Percentiles rank a stretch among this genome's conserved stretches.
Evolutionary conservation across 2,113 vertebrate genomes (phyloP).

Genomic region (Gnathonemus echidnorhynchus): DNA sequence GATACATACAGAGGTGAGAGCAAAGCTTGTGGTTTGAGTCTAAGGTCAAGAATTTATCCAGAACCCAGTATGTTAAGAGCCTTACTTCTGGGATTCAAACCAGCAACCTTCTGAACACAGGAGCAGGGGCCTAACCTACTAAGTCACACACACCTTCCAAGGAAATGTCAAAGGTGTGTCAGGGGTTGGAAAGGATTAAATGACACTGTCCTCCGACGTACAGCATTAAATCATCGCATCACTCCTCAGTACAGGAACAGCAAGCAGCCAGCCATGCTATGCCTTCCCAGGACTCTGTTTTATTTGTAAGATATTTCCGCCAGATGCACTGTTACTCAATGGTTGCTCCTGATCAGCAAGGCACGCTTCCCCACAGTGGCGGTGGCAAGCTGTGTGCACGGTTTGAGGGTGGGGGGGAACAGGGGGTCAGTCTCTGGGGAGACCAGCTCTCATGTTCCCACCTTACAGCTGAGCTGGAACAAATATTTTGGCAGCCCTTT

Average conservation of each 20-base stretch:
- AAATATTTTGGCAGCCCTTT: not conserved
- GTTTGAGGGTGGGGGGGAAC: not conserved
- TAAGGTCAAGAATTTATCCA: not conserved
- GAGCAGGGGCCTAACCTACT: not conserved
- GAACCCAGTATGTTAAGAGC: not conserved
- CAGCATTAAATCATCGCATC: not conserved
- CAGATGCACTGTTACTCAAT: slow-evolving; percentile 5
- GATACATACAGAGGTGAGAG: not conserved
- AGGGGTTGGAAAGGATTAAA: not conserved
- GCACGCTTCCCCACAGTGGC: not conserved
- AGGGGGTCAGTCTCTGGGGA: not conserved
- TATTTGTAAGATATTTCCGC: not conserved
- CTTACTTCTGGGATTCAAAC: not conserved
- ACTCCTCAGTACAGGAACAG: not conserved
- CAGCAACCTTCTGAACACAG: not conserved
- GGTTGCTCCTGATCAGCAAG: slow-evolving; percentile 4
- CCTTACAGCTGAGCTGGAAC: slow-evolving; percentile 3
- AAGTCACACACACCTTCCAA: not conserved
- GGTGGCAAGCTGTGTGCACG: not conserved
- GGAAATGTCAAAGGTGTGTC: not conserved
- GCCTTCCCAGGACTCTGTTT: not conserved
- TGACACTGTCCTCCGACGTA: not conserved
- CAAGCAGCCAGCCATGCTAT: not conserved
- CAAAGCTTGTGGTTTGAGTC: not conserved
- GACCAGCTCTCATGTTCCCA: not conserved